These are phyloP conservation scores for Linepithema humile DNA, from an alignment of 1,140 invertebrate genomes.

Conservation along the genomic window DNA sequence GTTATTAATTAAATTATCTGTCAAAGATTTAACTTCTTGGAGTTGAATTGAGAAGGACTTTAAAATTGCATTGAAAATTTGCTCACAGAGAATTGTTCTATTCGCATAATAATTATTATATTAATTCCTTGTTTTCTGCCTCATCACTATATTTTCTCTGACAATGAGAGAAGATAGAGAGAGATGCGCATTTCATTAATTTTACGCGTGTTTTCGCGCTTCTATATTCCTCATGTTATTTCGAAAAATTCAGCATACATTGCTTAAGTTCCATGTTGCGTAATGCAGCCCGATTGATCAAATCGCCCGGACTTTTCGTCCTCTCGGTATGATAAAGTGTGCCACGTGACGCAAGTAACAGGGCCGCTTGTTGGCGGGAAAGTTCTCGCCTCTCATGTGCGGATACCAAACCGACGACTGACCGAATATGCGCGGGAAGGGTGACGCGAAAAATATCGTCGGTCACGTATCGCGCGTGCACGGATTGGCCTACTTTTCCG, in stretches of 20 bases:
- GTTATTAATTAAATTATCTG: not conserved
- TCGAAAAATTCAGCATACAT: not conserved
- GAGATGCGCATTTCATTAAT: not conserved
- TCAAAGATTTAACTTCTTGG: not conserved
- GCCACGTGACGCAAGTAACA: constrained; percentile 9
- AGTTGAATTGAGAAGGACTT: not conserved
- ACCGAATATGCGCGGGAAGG: constrained; percentile 18
- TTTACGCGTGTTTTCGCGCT: not conserved
- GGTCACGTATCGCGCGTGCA: constrained; percentile 2
- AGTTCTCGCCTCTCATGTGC: constrained; percentile 7
- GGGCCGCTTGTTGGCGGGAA: constrained; percentile 10
- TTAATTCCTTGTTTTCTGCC: not conserved
- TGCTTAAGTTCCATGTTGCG: not conserved
- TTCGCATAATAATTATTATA: not conserved
- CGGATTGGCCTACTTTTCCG: constrained; percentile 27
- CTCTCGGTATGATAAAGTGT: not conserved
- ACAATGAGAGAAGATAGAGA: no score
- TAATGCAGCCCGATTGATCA: not conserved
- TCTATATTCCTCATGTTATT: not conserved
- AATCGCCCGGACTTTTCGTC: constrained; percentile 3
- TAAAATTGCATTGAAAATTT: not conserved
- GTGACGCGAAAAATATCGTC: constrained; percentile 34
- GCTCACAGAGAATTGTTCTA: not conserved
- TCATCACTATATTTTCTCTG: not conserved
- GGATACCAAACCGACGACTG: not conserved